These are phyloP conservation scores for Diglossa cyanea DNA, from an alignment of 2,797 vertebrate species.

Conservation along the genomic window DNA sequence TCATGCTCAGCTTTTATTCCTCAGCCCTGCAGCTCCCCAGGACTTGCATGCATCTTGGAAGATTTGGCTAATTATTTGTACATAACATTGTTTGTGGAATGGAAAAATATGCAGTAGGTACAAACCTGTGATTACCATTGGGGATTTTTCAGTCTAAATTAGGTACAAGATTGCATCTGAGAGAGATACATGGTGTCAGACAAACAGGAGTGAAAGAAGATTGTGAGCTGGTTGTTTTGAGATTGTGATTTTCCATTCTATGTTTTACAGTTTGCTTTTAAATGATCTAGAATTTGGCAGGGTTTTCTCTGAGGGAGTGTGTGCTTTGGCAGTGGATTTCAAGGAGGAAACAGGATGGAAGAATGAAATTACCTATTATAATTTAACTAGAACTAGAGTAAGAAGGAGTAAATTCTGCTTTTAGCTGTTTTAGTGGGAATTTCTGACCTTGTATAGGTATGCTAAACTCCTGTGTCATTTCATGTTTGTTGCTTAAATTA, in stretches of 20 bases:
- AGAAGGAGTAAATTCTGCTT: background rate
- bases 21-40: background rate
- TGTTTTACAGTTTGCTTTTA: background rate
- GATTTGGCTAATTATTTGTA: background rate
- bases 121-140: background rate
- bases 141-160: background rate
- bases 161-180: background rate
- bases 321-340: constrained; percentile 1
- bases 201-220: background rate
- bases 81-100: background rate
- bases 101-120: background rate
- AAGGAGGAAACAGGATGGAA: constrained; percentile 22
- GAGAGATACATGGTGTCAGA: background rate
- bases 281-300: constrained; percentile 23
- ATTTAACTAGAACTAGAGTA: background rate
- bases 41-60: background rate
- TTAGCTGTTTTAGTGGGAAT: background rate
- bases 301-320: background rate
- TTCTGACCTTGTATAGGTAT: background rate
- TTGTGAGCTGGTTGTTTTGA: background rate
- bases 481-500: background rate
- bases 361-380: background rate
- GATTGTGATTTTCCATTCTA: constrained; percentile 6
- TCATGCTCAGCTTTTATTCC: background rate
- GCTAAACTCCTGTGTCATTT: background rate